Evolutionary conservation across 2,113 vertebrate genomes (phyloP).

Genomic region (Halcyon malimbica): DNA sequence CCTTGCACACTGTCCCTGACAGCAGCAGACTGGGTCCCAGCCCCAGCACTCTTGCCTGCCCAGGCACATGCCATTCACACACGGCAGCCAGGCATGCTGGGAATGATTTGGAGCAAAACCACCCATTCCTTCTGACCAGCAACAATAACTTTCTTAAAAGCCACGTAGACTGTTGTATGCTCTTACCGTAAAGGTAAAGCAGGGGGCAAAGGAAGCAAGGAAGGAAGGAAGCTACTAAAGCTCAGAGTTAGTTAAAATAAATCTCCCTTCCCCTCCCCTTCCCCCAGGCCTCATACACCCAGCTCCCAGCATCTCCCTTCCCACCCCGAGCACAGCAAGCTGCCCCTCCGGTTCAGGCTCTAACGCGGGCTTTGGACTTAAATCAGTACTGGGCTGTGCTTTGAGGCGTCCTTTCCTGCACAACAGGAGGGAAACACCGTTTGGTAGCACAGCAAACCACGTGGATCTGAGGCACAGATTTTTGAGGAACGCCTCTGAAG

Average conservation of each 20-base stretch:
- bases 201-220: constrained; percentile 5
- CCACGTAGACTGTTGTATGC: neutral
- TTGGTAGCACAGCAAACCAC: neutral
- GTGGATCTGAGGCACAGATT: neutral
- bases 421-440: fast-evolving
- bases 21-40: neutral
- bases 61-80: neutral
- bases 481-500: neutral
- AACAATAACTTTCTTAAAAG: neutral
- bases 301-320: neutral
- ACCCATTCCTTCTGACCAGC: neutral
- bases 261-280: neutral
- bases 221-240: constrained; percentile 57
- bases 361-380: neutral
- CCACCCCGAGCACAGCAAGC: neutral
- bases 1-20: fast-evolving
- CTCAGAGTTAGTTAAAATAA: constrained; percentile 31
- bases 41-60: neutral
- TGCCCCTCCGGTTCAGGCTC: neutral
- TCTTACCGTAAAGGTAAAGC: constrained; percentile 11
- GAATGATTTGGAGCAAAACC: neutral
- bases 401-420: neutral
- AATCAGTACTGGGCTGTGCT: neutral
- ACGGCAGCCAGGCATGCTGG: neutral
- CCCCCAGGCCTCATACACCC: neutral